Base-by-base conservation (phyloP, 2,797 vertebrate species). In the Spheniscus humboldti region DNA sequence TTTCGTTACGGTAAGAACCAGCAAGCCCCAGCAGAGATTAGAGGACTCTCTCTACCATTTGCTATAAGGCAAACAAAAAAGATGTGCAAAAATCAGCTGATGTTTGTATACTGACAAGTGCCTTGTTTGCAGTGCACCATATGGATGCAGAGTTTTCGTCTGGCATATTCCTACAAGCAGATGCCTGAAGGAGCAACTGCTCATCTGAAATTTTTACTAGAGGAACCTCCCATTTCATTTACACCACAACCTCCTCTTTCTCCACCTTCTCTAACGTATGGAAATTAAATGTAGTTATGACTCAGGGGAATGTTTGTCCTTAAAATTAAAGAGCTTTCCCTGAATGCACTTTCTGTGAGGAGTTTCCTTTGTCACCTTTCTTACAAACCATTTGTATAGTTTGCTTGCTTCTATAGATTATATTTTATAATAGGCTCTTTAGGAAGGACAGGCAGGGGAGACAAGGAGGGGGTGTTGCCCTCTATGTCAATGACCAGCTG, bases 81-180 rank as follows among this genome's bases (percentile, higher is more conserved):
- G 92, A 77, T 90, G 62, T 83, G 75, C 35, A 89, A 7, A 55
- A 91, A 37, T 92, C 86, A 89, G 85, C 81, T 71, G 84, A 91
- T 87, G 78, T 86, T 96, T 95, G 86, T 84, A 3, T 28, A 33
- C 64, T n/a, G 78, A 7, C 0, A 4, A 71, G 37, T 3, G 85
- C 75, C 78, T 75, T 89, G 86, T 89, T 94, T 95, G 88, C 84
- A 57, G 57, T 4, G 47, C 45, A 56, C 91, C 93, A 91, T 95
- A 96, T 97, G 93, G 95, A 88, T 39, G 55, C 69, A 27, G 22
- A 86, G 87, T 78, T 92, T 74, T 66, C 0, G 66, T 90, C 95
- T 96, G 91, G 93, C 72, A 48, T 63, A 52, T 90, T 93, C 35
- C 66, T 80, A 66, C 91, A 72, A 94, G 85, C 95, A 96, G 93